A percentile compares a stretch with the other conserved stretches of the same genome.
These are phyloP conservation scores for Lethrus apterus DNA, from an alignment of 1,140 invertebrate genomes.

Conservation along the genomic window DNA sequence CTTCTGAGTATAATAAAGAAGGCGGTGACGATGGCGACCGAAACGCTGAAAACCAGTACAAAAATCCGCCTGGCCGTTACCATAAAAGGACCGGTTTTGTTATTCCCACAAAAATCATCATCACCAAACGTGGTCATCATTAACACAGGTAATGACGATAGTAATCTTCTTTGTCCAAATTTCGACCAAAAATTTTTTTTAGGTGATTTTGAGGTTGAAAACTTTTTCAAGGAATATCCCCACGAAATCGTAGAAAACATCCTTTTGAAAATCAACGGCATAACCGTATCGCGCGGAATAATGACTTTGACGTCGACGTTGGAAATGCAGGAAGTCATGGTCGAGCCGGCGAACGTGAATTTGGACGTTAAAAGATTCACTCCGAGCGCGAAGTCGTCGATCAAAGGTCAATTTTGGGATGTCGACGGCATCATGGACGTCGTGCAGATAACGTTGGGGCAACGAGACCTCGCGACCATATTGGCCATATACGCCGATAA, in stretches of 20 bases:
- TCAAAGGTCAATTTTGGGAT: constrained; percentile 46
- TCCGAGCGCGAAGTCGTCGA: constrained; percentile 41
- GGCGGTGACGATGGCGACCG: constrained; percentile 48
- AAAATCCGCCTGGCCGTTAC: constrained; percentile 64
- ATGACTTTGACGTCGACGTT: constrained; percentile 62
- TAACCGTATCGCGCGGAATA: constrained; percentile 63
- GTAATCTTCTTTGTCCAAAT: too few species aligned
- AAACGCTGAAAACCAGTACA: constrained; percentile 51
- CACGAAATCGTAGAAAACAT: constrained; percentile 58
- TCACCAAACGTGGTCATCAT: constrained; percentile 72
- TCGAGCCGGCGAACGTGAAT: constrained; percentile 65
- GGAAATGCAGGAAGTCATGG: constrained; percentile 67
- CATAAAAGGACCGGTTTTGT: constrained; percentile 64
- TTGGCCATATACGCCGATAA: constrained; percentile 60
- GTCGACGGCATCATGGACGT: constrained; percentile 60
- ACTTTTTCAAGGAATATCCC: constrained; percentile 65
- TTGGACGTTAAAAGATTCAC: constrained; percentile 65
- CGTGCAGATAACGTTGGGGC: constrained; percentile 60
- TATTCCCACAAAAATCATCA: constrained; percentile 72
- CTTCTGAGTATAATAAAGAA: constrained; percentile 45
- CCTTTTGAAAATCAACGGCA: constrained; percentile 57
- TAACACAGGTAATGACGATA: constrained; percentile 57
- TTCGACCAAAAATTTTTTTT: constrained; percentile 21
- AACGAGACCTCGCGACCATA: constrained; percentile 62
- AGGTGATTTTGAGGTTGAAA: constrained; percentile 69